phyloP scores from a whole-genome alignment of 2,113 vertebrate genomes.

The Aspiorhynchus laticeps region DNA sequence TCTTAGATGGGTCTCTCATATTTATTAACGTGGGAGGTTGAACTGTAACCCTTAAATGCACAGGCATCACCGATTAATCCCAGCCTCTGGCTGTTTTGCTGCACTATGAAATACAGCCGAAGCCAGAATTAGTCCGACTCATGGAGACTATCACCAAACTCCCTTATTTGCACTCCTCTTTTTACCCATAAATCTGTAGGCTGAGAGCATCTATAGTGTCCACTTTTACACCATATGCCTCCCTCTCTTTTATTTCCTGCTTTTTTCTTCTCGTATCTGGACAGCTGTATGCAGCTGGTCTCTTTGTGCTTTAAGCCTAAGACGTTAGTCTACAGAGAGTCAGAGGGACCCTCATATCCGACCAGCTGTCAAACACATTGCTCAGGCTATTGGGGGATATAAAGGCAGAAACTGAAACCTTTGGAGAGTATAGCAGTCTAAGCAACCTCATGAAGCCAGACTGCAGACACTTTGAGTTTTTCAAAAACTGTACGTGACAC shows the following conservation, averaged over 20 bases:
- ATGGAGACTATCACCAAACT: not conserved
- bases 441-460: not conserved
- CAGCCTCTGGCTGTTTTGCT: not conserved
- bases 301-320: constrained; percentile 65
- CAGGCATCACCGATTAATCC: not conserved
- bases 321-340: constrained; percentile 12
- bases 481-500: not conserved
- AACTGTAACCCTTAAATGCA: not conserved
- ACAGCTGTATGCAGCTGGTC: constrained; percentile 70
- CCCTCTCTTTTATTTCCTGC: constrained; percentile 55
- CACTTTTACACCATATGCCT: constrained; percentile 44
- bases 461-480: not conserved
- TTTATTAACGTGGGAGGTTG: constrained; percentile 5
- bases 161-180: not conserved
- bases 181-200: constrained; percentile 18
- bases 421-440: not conserved
- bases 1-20: not conserved
- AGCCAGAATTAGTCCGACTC: not conserved
- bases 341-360: constrained; percentile 59
- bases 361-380: constrained; percentile 73
- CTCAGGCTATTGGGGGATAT: constrained; percentile 43
- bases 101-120: not conserved
- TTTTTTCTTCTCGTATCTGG: constrained; percentile 67
- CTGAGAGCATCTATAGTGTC: constrained; percentile 39
- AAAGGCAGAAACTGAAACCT: not conserved